Evolutionary conservation across 2,888 invertebrate genomes (phyloP), one percentile per base, ranked within the genome.

Genomic region (Deilephila porcellus): DNA sequence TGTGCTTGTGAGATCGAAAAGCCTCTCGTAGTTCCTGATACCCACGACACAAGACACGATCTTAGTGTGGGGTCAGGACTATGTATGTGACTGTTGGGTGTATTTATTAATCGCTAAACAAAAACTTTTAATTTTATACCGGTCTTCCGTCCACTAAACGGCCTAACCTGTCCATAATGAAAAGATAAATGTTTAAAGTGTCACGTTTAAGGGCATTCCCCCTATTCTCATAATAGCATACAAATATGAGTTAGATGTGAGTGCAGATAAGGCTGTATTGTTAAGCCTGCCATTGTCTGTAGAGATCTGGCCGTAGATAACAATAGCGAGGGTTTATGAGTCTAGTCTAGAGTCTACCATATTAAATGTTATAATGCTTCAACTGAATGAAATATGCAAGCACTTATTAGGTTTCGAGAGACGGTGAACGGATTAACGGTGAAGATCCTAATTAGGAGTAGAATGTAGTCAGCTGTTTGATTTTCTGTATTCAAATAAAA

Each of bases 211-310:
- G 67, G 52, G 20, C 67, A 52, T 67, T 52, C 45, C 67, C 67
- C 67, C 17, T 63, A 56, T 37, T n/a, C 37, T 52, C 52, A 67
- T 67, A 67, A 67, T 67, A 52, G 67, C 67, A 67, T 52, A 52
- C 67, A 52, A 67, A 67, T 67, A 67, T 67, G 52, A 67, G 67
- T 52, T 25, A 67, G 67, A 67, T 67, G 67, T 67, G 34, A 62
- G 32, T 62, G 67, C 45, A 67, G 67, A 67, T 67, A 63, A 67
- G 5, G 64, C 45, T 37, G 56, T 56, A 67, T 67, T 67, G 67
- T 67, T 45, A 67, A 52, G 45, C 25, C 52, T 52, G 20, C 56
- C 67, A 67, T 67, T 67, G 67, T 67, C 25, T 52, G 20, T 17
- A 17, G 52, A 64, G 67, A 67, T 67, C 67, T 25, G 20, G 20